Evolutionary conservation across 2,797 vertebrate genomes (phyloP), one percentile per base, ranked within the genome.

Genomic region (Leptatherina wallacei): DNA sequence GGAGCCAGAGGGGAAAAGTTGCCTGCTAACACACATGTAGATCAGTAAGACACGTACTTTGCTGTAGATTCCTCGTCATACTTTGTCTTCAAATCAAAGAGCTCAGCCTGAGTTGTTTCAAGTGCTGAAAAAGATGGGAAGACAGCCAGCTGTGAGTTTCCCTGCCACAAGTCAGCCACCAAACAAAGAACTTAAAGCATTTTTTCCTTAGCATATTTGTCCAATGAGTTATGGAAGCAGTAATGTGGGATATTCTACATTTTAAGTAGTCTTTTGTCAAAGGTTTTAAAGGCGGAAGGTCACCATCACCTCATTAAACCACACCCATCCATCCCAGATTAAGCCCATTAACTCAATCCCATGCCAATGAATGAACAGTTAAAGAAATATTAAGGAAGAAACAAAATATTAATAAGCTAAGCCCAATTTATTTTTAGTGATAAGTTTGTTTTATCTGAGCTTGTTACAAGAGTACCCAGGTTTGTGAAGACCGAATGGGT

Each of bases 41-140:
- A 84, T 80, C 74, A 77, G 60, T 33, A 1, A 74, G 62, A 86
- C 73, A 95, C 97, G 92, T 96, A 99, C 98, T 99, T 99, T 91
- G 98, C 98, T 83, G 97, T 96, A 80, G 96, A 97, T 92, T 99
- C 98, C 94, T 99, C 98, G 79, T 99, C 98, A 3, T 98, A 99
- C 93, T 99, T 99, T 89, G 97, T 95, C 96, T 99, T 99, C 95
- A 99, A 95, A 95, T 99, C 98, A 93, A 99, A 99, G 91, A 99
- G 96, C 88, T 99, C 97, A 84, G 97, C 95, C 95, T 96, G 97
- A 94, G 97, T 98, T 93, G 96, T 96, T 95, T 99, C 97, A 94
- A 99, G 95, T 92, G 96, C 98, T 99, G 93, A 71, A 78, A 88
- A 65, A 86, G 44, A 90, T 0, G 13, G n/a, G 58, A 62, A 55